phyloP scores from a whole-genome alignment of 2,888 invertebrate genomes.

The Steinernema hermaphroditum region DNA sequence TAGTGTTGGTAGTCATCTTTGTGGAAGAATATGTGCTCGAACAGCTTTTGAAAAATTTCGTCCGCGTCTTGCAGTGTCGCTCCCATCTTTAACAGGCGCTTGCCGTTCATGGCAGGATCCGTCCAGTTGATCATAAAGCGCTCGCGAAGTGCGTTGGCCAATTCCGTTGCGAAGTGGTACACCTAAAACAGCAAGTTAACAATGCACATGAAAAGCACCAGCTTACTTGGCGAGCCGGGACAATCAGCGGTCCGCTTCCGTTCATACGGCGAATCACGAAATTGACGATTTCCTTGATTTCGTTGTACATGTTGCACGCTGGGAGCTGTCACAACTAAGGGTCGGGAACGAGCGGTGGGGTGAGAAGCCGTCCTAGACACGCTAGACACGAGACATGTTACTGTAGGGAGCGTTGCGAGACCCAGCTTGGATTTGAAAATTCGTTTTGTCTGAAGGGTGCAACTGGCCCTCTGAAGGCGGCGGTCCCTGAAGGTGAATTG shows the following conservation, averaged over 20 bases:
- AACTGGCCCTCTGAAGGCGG: too few relatives aligned
- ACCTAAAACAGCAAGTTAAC: neutral
- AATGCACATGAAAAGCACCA: neutral
- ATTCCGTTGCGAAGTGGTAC: neutral
- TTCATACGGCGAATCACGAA: neutral
- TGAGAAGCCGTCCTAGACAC: too few relatives aligned
- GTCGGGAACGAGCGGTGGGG: too few relatives aligned
- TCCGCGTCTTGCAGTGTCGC: neutral
- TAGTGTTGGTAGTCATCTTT: neutral
- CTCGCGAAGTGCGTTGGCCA: neutral
- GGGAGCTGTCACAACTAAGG: too few relatives aligned
- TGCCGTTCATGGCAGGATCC: neutral
- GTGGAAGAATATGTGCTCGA: neutral
- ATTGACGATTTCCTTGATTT: constrained; percentile 6
- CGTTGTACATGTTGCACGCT: constrained; percentile 3
- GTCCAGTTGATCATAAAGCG: neutral
- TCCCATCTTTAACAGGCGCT: neutral
- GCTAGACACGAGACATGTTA: too few relatives aligned
- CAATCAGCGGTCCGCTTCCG: neutral
- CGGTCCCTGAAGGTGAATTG: too few relatives aligned
- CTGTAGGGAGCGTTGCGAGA: too few relatives aligned
- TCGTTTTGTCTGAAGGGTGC: too few relatives aligned
- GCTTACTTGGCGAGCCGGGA: neutral
- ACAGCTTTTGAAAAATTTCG: neutral
- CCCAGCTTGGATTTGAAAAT: too few relatives aligned